Evolutionary conservation across 1,140 invertebrate genomes (phyloP).

Genomic region (Mactra quadrangularis): DNA sequence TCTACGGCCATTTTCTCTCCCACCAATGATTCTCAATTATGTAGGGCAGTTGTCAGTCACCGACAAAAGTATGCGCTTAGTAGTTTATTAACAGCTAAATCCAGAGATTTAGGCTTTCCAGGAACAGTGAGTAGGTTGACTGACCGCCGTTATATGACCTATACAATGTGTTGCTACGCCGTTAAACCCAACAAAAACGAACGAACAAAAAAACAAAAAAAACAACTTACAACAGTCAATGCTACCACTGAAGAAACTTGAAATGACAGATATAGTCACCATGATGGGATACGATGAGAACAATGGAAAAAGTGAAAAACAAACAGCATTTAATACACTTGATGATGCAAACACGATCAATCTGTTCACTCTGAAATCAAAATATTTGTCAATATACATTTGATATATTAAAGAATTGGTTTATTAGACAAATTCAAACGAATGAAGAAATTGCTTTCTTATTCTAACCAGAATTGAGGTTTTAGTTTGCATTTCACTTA

Average conservation of each 20-base stretch:
- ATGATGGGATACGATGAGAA: constrained; percentile 61
- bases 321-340: constrained; percentile 59
- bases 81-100: too few relatives aligned
- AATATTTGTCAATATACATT: not conserved
- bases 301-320: constrained; percentile 65
- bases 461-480: not conserved
- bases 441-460: not conserved
- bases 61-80: too few relatives aligned
- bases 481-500: not conserved
- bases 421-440: not conserved
- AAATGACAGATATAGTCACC: constrained; percentile 63
- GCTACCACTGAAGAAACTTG: constrained; percentile 74
- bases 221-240: constrained; percentile 75
- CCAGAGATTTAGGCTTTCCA: not conserved
- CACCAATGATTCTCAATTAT: too few relatives aligned
- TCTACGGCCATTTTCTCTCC: too few relatives aligned
- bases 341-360: constrained; percentile 62
- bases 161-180: too few relatives aligned
- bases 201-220: not conserved
- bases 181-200: too few relatives aligned
- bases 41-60: too few relatives aligned
- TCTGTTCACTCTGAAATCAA: constrained; percentile 61
- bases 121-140: too few relatives aligned
- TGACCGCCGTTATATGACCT: too few relatives aligned
- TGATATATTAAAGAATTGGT: not conserved